Evolutionary conservation across 2,888 invertebrate species (phyloP).

Genomic region (Scaptomyza caliginosa): DNA sequence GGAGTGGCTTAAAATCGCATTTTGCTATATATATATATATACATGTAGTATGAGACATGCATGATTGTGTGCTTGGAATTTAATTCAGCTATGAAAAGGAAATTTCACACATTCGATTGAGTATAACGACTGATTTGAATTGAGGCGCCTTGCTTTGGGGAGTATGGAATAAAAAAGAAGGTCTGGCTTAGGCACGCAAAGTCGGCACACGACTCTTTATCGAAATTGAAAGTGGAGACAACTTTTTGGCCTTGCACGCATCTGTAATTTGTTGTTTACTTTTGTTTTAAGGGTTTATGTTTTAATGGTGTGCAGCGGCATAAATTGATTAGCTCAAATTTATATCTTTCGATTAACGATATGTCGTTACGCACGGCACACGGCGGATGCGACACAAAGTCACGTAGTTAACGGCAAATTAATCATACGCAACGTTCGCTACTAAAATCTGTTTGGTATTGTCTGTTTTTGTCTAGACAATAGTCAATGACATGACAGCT

Average conservation of each 20-base stretch:
- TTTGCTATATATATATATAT: slow-evolving; percentile 17
- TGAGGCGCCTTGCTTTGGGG: background rate
- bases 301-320: slow-evolving; percentile 42
- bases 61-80: slow-evolving; percentile 49
- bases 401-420: slow-evolving; percentile 52
- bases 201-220: slow-evolving; percentile 42
- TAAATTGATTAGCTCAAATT: slow-evolving; percentile 73
- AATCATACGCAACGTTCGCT: slow-evolving; percentile 37
- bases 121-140: slow-evolving; percentile 53
- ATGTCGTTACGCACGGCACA: slow-evolving; percentile 1
- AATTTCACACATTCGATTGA: slow-evolving; percentile 65
- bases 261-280: slow-evolving; percentile 44
- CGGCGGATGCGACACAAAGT: slow-evolving; percentile 8
- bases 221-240: slow-evolving; percentile 63
- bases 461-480: slow-evolving; percentile 30
- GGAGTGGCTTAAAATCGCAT: slow-evolving; percentile 16
- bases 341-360: slow-evolving; percentile 47
- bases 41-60: background rate
- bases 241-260: slow-evolving; percentile 1
- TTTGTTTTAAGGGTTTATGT: slow-evolving; percentile 6
- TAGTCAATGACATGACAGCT: background rate
- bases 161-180: too few species aligned
- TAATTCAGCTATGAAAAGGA: slow-evolving; percentile 67
- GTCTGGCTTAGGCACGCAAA: slow-evolving; percentile 33
- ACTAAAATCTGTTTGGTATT: background rate